phyloP scores from a whole-genome alignment of 2,113 vertebrate species.

The Daphoenositta chrysoptera region DNA sequence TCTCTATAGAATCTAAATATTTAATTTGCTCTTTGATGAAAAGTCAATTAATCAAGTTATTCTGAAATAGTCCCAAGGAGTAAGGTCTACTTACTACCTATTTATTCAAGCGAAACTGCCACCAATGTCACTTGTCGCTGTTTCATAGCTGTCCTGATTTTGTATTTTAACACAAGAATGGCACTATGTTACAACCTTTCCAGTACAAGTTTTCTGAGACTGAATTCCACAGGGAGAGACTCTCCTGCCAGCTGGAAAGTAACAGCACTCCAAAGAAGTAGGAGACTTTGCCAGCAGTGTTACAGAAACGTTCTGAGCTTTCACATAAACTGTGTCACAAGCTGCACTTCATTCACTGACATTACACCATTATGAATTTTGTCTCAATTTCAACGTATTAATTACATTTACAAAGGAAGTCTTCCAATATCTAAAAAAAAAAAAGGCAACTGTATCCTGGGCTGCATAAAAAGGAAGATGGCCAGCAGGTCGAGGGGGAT shows the following conservation, averaged over 20 bases:
- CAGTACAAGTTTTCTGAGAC: neutral
- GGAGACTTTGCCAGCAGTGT: neutral
- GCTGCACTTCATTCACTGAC: neutral
- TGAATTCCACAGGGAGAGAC: neutral
- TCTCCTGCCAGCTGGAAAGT: neutral
- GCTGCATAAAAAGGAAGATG: neutral
- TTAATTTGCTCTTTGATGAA: neutral
- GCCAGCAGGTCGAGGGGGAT: fast-evolving
- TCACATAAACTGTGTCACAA: neutral
- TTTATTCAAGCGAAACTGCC: neutral
- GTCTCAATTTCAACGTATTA: neutral
- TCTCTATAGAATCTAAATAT: neutral
- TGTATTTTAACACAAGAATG: neutral
- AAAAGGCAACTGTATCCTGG: neutral
- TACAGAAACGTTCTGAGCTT: neutral
- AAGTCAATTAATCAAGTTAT: neutral
- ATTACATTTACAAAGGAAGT: neutral
- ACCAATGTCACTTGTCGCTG: neutral
- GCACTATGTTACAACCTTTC: neutral
- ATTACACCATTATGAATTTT: neutral
- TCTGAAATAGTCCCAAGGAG: neutral
- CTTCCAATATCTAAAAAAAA: neutral
- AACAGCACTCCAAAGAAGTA: neutral
- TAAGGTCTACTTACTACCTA: neutral
- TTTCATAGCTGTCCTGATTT: neutral